phyloP scores from a whole-genome alignment of 2,797 vertebrate genomes.

The Enteromius thamalakanensis region DNA sequence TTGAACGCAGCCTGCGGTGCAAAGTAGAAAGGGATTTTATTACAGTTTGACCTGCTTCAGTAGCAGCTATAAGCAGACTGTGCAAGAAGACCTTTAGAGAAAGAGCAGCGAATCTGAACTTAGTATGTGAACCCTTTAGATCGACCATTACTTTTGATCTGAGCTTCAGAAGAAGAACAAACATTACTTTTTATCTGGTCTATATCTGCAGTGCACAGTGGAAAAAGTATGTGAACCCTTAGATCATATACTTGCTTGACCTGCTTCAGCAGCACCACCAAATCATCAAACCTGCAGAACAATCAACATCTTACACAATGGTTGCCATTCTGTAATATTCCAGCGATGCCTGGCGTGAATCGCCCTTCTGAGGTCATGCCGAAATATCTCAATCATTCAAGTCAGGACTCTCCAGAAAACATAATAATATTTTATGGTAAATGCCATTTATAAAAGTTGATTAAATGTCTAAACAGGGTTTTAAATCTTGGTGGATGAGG shows the following conservation, averaged over 20 bases:
- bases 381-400: not conserved
- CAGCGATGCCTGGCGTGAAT: not conserved
- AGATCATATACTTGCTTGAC: not conserved
- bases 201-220: not conserved
- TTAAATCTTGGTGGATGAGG: too few relatives aligned
- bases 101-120: not conserved
- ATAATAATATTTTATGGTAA: too few relatives aligned
- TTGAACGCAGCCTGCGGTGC: not conserved
- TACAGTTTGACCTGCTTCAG: not conserved
- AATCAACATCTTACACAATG: not conserved
- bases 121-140: not conserved
- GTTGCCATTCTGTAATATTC: not conserved
- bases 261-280: too few relatives aligned
- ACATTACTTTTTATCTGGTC: not conserved
- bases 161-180: not conserved
- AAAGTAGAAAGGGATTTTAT: not conserved
- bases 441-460: too few relatives aligned
- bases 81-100: not conserved
- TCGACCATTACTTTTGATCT: not conserved
- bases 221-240: slow-evolving; percentile 5
- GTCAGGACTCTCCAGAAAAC: not conserved
- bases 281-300: not conserved
- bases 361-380: not conserved
- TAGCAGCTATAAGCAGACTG: not conserved
- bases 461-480: too few relatives aligned